These are phyloP conservation scores for Eubucco bourcierii DNA, from an alignment of 2,113 vertebrate genomes.

Conservation along the genomic window DNA sequence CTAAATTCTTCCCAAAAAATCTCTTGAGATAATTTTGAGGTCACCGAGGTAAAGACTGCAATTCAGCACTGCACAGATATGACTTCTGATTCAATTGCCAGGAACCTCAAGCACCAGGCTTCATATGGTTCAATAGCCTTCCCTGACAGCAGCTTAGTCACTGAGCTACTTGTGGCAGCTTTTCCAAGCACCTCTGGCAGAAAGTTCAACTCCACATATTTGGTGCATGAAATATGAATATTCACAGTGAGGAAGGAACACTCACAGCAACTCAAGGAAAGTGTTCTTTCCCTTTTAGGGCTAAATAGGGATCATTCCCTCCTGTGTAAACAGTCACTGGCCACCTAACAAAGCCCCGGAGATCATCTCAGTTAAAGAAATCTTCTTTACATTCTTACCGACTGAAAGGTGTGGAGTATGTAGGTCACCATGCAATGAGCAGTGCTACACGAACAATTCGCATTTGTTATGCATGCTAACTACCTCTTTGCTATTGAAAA, in stretches of 20 bases:
- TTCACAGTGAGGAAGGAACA: background rate
- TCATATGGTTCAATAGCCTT: background rate
- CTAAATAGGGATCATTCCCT: background rate
- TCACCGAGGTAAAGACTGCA: background rate
- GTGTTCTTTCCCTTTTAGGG: background rate
- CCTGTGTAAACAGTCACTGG: background rate
- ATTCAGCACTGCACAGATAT: background rate
- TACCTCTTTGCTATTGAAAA: background rate
- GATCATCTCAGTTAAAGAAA: background rate
- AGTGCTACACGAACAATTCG: background rate
- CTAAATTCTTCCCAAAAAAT: background rate
- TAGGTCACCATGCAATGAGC: background rate
- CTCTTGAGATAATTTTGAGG: background rate
- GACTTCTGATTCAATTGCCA: conserved; percentile 18
- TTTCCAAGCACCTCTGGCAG: background rate
- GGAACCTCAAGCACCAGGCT: background rate
- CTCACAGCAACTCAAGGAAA: background rate
- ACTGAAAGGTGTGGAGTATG: background rate
- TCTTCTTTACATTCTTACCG: background rate
- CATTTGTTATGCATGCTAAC: background rate
- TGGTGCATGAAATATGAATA: background rate
- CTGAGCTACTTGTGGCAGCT: background rate
- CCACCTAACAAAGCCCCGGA: conserved; percentile 1
- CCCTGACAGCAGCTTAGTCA: conserved; percentile 6
- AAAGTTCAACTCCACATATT: background rate